Evolutionary conservation across 2,113 vertebrate species (phyloP).

Genomic region (Vulpes lagopus): DNA sequence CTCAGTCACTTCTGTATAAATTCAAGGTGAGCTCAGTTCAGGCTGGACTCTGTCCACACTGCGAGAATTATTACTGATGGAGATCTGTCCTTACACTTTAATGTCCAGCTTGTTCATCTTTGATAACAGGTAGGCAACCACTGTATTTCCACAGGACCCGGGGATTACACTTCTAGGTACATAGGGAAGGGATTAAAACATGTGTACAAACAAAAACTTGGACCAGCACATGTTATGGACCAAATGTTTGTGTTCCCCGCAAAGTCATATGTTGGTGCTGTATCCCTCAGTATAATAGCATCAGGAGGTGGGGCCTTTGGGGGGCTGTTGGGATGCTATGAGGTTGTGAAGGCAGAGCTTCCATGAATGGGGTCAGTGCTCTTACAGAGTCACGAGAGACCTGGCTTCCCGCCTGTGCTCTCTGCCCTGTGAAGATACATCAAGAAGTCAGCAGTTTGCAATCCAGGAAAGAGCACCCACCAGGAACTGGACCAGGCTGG

Average conservation of each 20-base stretch:
- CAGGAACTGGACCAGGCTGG: not conserved
- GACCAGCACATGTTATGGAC: not conserved
- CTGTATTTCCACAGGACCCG: not conserved
- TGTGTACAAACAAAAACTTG: not conserved
- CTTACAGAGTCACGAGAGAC: not conserved
- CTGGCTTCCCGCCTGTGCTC: not conserved
- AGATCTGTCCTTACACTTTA: not conserved
- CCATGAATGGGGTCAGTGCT: not conserved
- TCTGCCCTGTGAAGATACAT: not conserved
- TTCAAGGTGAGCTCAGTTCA: not conserved
- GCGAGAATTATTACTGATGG: not conserved
- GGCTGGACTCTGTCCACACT: not conserved
- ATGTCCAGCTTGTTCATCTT: not conserved
- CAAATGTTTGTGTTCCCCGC: not conserved
- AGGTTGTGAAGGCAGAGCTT: not conserved
- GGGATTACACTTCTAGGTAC: not conserved
- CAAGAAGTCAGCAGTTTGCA: not conserved
- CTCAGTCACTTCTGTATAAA: not conserved
- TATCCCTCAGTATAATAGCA: not conserved
- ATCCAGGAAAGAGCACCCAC: not conserved
- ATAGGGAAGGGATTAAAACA: not conserved
- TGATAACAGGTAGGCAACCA: not conserved
- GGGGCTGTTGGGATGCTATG: not conserved
- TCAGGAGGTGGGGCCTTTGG: not conserved
- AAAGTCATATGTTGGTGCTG: not conserved